Evolutionary conservation across 2,888 invertebrate genomes (phyloP).

Genomic region (Hypsopygia costalis): DNA sequence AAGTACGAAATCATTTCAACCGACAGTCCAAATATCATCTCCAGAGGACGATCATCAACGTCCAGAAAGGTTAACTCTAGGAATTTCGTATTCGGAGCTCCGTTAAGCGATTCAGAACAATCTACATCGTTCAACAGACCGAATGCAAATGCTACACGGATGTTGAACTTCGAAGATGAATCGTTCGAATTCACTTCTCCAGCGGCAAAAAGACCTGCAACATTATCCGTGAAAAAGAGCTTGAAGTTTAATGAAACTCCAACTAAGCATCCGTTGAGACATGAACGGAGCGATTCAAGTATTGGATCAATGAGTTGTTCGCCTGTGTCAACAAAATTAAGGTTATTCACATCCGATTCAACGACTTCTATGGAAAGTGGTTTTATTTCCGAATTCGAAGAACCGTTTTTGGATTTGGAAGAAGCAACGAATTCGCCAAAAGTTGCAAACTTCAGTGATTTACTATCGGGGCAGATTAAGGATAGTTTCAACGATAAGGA

Average conservation of each 20-base stretch:
- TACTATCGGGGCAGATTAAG: conserved; percentile 61
- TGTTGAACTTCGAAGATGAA: conserved; percentile 66
- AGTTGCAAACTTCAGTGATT: conserved; percentile 55
- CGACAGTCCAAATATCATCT: conserved; percentile 70
- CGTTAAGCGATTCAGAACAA: conserved; percentile 55
- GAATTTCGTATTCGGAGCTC: conserved; percentile 69
- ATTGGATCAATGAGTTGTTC: conserved; percentile 51
- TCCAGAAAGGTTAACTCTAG: conserved; percentile 52
- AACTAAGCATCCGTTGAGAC: conserved; percentile 38
- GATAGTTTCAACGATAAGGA: conserved; percentile 36
- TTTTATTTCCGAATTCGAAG: conserved; percentile 69
- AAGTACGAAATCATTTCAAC: conserved; percentile 76
- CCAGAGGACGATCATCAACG: conserved; percentile 45
- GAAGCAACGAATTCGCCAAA: conserved; percentile 61
- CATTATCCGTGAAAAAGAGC: conserved; percentile 57
- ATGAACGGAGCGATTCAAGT: conserved; percentile 55
- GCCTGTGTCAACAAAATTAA: conserved; percentile 37
- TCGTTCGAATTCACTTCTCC: conserved; percentile 68
- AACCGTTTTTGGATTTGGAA: conserved; percentile 61
- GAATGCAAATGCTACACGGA: conserved; percentile 45
- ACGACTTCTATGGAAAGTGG: conserved; percentile 69
- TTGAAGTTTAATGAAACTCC: conserved; percentile 62
- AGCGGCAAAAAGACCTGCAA: conserved; percentile 33
- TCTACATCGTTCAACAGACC: conserved; percentile 66
- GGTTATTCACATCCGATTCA: conserved; percentile 55